Evolutionary conservation across 1,140 invertebrate species (phyloP).

Genomic region (Micrasema longulum): DNA sequence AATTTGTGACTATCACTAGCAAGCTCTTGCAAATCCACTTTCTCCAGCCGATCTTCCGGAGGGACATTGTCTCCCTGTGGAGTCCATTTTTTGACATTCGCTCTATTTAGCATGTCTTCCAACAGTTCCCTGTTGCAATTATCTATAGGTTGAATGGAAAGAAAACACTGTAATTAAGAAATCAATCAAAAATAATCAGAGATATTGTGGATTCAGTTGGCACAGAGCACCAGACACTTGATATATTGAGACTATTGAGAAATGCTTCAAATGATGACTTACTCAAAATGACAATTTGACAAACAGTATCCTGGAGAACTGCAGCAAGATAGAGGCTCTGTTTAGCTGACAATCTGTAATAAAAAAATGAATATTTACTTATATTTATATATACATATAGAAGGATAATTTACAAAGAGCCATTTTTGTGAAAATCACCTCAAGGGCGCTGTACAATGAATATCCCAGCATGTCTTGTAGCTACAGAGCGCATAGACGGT

Average conservation of each 20-base stretch:
- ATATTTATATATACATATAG: not conserved
- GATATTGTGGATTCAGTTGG: not conserved
- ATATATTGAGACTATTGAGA: not conserved
- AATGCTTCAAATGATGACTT: not conserved
- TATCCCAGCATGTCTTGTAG: too few species aligned
- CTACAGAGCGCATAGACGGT: too few species aligned
- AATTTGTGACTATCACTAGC: conserved; percentile 42
- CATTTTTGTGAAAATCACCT: too few species aligned
- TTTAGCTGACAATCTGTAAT: conserved; percentile 37
- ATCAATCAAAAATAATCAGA: not conserved
- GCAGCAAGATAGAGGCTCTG: conserved; percentile 40
- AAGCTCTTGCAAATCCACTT: conserved; percentile 20
- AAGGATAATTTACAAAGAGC: not conserved
- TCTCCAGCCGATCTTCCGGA: conserved; percentile 20
- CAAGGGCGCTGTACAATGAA: too few species aligned
- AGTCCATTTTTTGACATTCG: conserved; percentile 13
- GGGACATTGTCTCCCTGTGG: conserved; percentile 1
- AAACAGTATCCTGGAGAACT: conserved; percentile 44
- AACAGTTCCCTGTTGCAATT: conserved; percentile 33
- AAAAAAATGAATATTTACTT: conserved; percentile 19
- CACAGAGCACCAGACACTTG: too few species aligned
- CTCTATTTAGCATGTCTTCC: conserved; percentile 19
- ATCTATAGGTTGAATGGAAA: conserved; percentile 11
- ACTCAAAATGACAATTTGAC: conserved; percentile 47
- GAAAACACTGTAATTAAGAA: not conserved